Conservation (phyloP, 2,888 invertebrate species). For the Athalia rosae region DNA sequence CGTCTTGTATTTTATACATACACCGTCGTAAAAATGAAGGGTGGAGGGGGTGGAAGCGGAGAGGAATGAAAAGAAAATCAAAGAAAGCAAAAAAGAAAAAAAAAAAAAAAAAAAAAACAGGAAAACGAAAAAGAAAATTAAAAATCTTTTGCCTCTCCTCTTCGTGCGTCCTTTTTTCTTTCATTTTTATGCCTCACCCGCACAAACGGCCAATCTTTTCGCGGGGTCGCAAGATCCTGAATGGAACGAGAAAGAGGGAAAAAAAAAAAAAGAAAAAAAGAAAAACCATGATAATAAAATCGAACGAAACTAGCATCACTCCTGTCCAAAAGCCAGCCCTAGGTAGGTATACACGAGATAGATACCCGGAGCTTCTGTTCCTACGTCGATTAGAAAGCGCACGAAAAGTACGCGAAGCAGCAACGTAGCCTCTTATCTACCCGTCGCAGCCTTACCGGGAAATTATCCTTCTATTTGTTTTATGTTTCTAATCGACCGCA, state of each 20-base stretch:
- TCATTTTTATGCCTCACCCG: no score
- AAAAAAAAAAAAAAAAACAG: background rate
- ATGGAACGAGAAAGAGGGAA: no score
- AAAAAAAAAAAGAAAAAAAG: no score
- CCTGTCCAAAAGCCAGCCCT: background rate
- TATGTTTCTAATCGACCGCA: conserved; percentile 45
- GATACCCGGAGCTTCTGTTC: conserved; percentile 15
- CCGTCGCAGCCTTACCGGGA: conserved; percentile 42
- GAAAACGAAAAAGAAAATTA: background rate
- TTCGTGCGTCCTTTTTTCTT: no score
- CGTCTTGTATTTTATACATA: conserved; percentile 40
- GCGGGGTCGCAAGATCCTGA: no score
- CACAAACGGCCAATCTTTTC: no score
- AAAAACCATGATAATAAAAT: no score
- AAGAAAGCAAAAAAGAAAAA: background rate
- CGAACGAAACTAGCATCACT: no score
- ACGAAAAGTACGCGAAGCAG: conserved; percentile 1
- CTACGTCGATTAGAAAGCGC: conserved; percentile 33
- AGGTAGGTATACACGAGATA: background rate
- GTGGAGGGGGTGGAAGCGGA: conserved; percentile 37
- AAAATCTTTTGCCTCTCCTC: background rate
- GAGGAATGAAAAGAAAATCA: background rate
- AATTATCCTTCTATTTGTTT: conserved; percentile 47
- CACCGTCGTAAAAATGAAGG: conserved; percentile 42
- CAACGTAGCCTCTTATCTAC: conserved; percentile 42